phyloP scores from a whole-genome alignment of 2,888 invertebrate genomes.

The Cephonodes hylas region DNA sequence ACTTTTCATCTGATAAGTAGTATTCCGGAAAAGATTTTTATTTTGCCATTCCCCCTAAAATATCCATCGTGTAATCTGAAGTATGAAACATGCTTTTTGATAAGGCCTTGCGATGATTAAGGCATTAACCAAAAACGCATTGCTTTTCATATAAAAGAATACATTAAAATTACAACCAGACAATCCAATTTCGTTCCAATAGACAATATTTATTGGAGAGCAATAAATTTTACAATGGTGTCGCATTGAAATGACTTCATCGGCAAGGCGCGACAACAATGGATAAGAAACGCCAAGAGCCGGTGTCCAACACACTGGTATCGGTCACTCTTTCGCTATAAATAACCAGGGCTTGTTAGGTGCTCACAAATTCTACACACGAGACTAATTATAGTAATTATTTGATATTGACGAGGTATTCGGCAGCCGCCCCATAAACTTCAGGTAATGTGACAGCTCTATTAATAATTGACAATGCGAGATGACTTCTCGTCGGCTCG shows the following conservation, averaged over 20 bases:
- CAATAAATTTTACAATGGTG: not conserved
- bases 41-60: no score
- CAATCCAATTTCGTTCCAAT: no score
- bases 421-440: not conserved
- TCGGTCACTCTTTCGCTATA: not conserved
- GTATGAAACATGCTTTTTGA: no score
- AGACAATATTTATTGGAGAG: not conserved
- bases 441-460: not conserved
- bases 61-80: no score
- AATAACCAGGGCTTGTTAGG: not conserved
- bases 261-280: not conserved
- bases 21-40: no score
- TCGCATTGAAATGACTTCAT: not conserved
- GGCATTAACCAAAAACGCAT: no score
- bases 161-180: no score
- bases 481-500: not conserved
- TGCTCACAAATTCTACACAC: not conserved
- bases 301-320: not conserved
- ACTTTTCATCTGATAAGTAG: no score
- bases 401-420: conserved; percentile 7
- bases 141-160: no score
- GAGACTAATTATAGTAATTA: not conserved
- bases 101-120: no score
- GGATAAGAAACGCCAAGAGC: not conserved
- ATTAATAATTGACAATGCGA: not conserved